Percentiles rank a stretch among this genome's conserved stretches.
Conservation (phyloP, 2,797 vertebrate genomes). For the Paguma larvata region DNA sequence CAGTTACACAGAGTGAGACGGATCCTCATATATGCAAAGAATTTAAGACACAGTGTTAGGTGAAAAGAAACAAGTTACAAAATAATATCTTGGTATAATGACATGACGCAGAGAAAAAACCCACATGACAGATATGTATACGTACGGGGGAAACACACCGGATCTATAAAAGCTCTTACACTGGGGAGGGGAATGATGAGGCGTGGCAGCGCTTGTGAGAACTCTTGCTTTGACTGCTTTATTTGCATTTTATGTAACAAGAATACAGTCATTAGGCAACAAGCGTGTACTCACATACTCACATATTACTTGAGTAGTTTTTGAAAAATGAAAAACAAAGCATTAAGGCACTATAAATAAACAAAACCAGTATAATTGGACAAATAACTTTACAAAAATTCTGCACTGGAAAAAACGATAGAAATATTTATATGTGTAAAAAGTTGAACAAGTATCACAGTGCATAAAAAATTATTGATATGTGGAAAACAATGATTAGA, state of each 20-base stretch:
- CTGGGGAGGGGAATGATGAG: fast-evolving
- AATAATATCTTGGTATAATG: not conserved
- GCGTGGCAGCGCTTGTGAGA: not conserved
- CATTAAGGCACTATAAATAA: not conserved
- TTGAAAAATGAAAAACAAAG: not conserved
- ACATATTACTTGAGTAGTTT: not conserved
- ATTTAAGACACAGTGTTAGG: not conserved
- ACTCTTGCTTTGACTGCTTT: not conserved
- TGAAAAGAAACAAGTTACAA: not conserved
- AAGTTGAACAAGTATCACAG: not conserved
- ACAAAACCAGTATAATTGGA: not conserved
- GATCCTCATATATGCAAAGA: not conserved
- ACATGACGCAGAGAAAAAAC: not conserved
- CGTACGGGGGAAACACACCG: not conserved
- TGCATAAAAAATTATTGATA: not conserved
- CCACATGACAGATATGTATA: not conserved
- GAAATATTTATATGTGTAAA: not conserved
- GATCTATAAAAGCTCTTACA: not conserved
- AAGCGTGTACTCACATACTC: not conserved
- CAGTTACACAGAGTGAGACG: not conserved
- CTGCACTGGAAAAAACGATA: not conserved
- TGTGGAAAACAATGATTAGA: not conserved
- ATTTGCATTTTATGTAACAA: not conserved
- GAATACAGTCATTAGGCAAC: not conserved
- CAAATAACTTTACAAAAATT: not conserved